These are phyloP conservation scores for Riptortus pedestris DNA, from an alignment of 1,140 invertebrate species.

Conservation along the genomic window DNA sequence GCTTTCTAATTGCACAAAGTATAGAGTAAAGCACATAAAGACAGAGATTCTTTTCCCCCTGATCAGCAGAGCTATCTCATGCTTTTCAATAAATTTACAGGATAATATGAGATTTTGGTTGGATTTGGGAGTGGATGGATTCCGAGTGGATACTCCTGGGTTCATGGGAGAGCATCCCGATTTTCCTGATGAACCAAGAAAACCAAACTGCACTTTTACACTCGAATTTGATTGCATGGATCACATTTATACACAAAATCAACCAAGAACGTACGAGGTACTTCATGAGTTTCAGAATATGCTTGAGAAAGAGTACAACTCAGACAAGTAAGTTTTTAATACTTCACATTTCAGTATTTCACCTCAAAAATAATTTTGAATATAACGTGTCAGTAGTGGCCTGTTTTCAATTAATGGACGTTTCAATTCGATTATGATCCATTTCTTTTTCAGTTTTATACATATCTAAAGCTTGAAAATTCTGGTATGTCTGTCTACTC, in stretches of 20 bases:
- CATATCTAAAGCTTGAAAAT: no score
- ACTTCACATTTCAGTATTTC: neutral
- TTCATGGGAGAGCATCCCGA: slow-evolving; percentile 39
- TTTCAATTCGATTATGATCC: no score
- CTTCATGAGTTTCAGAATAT: slow-evolving; percentile 33
- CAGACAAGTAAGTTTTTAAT: neutral
- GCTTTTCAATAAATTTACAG: slow-evolving; percentile 10
- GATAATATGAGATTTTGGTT: slow-evolving; percentile 48
- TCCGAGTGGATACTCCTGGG: slow-evolving; percentile 52
- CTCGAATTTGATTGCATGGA: slow-evolving; percentile 31
- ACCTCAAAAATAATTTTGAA: no score
- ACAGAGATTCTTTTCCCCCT: no score
- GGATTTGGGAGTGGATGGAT: slow-evolving; percentile 56
- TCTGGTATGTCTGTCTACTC: no score
- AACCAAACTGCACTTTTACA: slow-evolving; percentile 31
- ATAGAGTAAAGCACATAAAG: no score
- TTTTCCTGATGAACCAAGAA: neutral
- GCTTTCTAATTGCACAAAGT: neutral
- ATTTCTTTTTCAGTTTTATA: no score
- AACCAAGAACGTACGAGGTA: slow-evolving; percentile 47
- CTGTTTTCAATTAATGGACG: no score
- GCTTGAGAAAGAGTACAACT: neutral
- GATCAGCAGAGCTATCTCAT: no score
- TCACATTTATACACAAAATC: slow-evolving; percentile 53
- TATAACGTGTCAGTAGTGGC: no score